A percentile compares a stretch with the other conserved stretches of the same genome.
Conservation (phyloP, 2,797 vertebrate genomes). For the Prunella strophiata region DNA sequence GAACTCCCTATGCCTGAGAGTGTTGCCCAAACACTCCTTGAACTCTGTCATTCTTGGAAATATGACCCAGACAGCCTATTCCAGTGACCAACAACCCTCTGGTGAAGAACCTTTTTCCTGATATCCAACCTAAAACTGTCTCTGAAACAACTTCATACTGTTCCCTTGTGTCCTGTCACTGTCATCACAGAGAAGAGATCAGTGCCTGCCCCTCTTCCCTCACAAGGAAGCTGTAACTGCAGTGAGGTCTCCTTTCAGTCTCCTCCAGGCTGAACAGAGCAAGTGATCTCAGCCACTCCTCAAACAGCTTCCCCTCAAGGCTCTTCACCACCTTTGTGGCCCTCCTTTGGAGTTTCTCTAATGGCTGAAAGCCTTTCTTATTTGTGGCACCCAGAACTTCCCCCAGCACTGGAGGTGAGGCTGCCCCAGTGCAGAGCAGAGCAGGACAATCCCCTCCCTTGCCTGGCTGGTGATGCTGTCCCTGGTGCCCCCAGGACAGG, state of each 20-base stretch:
- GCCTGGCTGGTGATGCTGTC: rapidly evolving
- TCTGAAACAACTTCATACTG: background rate
- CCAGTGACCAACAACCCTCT: background rate
- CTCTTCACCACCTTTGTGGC: rapidly evolving
- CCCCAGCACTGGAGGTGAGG: rapidly evolving
- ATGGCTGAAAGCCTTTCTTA: background rate
- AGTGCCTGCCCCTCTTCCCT: background rate
- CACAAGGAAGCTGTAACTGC: rapidly evolving
- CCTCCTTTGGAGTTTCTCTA: background rate
- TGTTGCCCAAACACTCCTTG: background rate
- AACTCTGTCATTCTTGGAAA: background rate
- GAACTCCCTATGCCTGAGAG: background rate
- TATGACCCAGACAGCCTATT: background rate
- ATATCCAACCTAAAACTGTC: background rate
- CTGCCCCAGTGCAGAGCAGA: rapidly evolving
- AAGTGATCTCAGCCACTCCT: rapidly evolving
- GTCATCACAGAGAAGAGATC: background rate
- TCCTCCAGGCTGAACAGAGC: background rate
- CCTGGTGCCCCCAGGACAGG: background rate
- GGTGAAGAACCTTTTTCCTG: background rate
- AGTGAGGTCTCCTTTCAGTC: rapidly evolving
- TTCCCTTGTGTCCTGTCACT: too few relatives aligned
- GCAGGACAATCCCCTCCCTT: rapidly evolving
- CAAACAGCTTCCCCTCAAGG: rapidly evolving
- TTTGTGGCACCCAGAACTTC: rapidly evolving